A percentile compares a stretch with the other conserved stretches of the same genome.
Conservation (phyloP, 2,113 vertebrate species). For the Erythrolamprus reginae region DNA sequence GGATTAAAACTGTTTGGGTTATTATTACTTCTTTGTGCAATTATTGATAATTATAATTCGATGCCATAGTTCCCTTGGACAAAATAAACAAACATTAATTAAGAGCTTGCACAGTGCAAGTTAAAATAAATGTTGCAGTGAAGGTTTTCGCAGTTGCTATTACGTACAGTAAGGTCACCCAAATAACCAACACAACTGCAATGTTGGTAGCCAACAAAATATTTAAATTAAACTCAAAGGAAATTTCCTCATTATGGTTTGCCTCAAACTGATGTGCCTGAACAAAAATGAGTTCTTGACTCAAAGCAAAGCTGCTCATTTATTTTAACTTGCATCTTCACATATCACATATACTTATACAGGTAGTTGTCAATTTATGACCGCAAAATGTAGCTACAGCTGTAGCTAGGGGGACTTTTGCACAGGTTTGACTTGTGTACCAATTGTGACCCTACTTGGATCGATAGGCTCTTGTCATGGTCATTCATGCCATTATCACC, state of each 20-base stretch:
- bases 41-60: constrained; percentile 2
- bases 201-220: neutral
- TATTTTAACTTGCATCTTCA: neutral
- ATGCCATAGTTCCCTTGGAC: neutral
- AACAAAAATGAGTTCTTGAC: neutral
- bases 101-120: neutral
- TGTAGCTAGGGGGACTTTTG: too few species aligned
- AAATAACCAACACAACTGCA: neutral
- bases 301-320: neutral
- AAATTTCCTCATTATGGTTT: neutral
- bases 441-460: too few species aligned
- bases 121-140: neutral
- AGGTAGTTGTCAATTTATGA: too few species aligned
- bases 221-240: neutral
- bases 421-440: too few species aligned
- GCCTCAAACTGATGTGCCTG: neutral
- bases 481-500: too few species aligned
- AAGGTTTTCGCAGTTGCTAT: neutral
- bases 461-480: too few species aligned
- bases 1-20: neutral
- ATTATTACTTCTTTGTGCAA: neutral
- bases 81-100: neutral
- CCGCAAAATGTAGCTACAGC: too few species aligned
- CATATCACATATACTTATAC: too few species aligned
- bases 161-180: neutral